A percentile compares a stretch with the other conserved stretches of the same genome.
Evolutionary conservation across 2,888 invertebrate species (phyloP).

Genomic region (Lysandra coridon): DNA sequence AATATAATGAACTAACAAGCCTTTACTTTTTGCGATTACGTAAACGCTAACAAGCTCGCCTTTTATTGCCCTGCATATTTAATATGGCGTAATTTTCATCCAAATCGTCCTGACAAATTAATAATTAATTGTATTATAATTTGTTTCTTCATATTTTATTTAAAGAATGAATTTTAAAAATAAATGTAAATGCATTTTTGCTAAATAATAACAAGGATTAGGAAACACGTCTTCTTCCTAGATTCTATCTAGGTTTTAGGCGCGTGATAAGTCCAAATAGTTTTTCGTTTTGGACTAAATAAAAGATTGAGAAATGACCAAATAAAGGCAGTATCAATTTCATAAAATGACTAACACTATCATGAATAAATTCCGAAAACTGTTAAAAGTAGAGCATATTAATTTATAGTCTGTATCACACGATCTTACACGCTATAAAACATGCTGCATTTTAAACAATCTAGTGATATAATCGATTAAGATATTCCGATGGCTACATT

Average conservation of each 20-base stretch:
- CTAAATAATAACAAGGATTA: neutral
- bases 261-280: neutral
- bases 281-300: neutral
- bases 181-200: too few relatives aligned
- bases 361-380: neutral
- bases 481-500: conserved; percentile 40
- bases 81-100: neutral
- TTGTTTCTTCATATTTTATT: neutral
- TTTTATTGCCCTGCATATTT: conserved; percentile 6
- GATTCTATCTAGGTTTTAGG: neutral
- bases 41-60: neutral
- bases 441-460: neutral
- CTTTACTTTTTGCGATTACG: conserved; percentile 21
- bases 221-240: neutral
- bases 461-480: conserved; percentile 37
- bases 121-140: conserved; percentile 7
- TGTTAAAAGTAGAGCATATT: neutral
- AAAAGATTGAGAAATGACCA: neutral
- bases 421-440: conserved; percentile 3
- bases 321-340: neutral
- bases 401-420: conserved; percentile 4
- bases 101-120: conserved; percentile 1
- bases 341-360: neutral
- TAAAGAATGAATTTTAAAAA: neutral
- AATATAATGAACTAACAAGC: conserved; percentile 25